These are phyloP conservation scores for Spisula solida DNA, from an alignment of 2,888 invertebrate species.

Conservation along the genomic window DNA sequence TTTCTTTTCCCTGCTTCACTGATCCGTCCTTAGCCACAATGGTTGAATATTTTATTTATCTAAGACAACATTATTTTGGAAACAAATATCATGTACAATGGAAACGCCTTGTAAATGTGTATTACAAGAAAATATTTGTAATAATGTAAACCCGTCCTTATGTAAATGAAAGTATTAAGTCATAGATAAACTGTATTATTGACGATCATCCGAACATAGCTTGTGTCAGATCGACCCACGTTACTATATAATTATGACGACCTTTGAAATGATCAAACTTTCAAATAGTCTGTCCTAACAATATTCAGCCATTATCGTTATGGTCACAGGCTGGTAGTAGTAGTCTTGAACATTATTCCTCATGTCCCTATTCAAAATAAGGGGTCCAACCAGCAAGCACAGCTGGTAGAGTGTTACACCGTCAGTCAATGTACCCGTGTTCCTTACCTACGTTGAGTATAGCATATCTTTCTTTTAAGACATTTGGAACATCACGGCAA, in stretches of 20 bases:
- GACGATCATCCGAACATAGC: background rate
- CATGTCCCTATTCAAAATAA: no score
- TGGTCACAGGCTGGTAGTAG: no score
- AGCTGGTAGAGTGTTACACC: no score
- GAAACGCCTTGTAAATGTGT: background rate
- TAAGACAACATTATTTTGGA: conserved; percentile 2
- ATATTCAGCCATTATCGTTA: background rate
- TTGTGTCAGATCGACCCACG: background rate
- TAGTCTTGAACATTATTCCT: no score
- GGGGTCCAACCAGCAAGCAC: no score
- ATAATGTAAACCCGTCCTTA: background rate
- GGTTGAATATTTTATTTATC: background rate
- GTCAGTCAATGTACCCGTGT: no score
- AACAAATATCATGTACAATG: background rate
- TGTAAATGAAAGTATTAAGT: background rate
- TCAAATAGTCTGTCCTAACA: background rate
- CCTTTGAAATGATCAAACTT: background rate
- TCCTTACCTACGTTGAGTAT: no score
- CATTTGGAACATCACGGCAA: no score
- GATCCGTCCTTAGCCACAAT: background rate
- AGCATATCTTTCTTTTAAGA: no score
- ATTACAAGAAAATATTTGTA: background rate
- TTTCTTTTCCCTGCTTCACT: background rate
- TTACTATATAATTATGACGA: background rate
- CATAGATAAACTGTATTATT: background rate